These are phyloP conservation scores for Philopotamus ludificatus DNA, from an alignment of 1,140 invertebrate species.

Conservation along the genomic window DNA sequence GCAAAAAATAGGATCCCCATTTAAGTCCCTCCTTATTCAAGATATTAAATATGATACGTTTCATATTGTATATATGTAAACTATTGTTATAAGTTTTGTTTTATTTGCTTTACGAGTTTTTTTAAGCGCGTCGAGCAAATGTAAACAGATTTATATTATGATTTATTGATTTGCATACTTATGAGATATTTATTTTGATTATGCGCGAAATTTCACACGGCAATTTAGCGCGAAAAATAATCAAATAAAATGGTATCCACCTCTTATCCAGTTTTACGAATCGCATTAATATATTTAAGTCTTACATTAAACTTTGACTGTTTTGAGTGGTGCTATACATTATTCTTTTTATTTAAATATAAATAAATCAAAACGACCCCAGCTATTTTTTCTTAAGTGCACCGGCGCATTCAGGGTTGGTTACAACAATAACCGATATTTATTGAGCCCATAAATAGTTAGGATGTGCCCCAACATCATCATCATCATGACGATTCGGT, in stretches of 20 bases:
- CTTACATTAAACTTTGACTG: neutral
- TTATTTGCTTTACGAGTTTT: neutral
- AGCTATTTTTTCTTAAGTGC: neutral
- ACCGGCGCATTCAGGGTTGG: neutral
- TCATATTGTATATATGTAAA: slow-evolving; percentile 5
- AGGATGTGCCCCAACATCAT: neutral
- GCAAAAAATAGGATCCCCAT: slow-evolving; percentile 1
- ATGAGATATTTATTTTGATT: no score
- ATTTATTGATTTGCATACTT: neutral
- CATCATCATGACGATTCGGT: neutral
- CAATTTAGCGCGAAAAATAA: neutral
- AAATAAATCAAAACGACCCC: slow-evolving; percentile 1
- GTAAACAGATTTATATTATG: neutral
- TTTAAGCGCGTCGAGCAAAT: neutral
- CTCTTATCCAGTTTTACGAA: no score
- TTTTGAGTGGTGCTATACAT: neutral
- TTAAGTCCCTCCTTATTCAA: neutral
- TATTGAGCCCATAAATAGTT: slow-evolving; percentile 6
- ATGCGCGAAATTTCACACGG: neutral
- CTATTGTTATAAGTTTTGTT: slow-evolving; percentile 5
- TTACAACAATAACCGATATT: slow-evolving; percentile 1
- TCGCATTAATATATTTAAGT: neutral
- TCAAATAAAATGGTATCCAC: no score
- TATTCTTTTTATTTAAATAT: neutral
- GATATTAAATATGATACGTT: slow-evolving; percentile 12